phyloP scores from a whole-genome alignment of 2,888 invertebrate genomes.

The Lomographa bimaculata region DNA sequence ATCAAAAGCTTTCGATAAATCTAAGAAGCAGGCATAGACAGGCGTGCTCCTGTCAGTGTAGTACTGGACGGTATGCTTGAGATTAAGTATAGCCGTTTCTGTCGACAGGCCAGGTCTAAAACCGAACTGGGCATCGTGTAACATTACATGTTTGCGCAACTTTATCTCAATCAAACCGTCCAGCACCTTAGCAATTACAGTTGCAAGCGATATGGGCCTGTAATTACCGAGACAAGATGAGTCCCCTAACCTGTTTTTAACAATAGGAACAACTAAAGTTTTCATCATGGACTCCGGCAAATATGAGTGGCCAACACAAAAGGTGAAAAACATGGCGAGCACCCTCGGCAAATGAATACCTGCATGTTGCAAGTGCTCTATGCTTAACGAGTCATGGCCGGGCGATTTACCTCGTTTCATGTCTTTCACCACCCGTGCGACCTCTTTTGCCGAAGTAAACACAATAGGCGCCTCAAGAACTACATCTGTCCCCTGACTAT shows the following conservation, averaged over 20 bases:
- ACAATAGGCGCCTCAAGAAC: not conserved
- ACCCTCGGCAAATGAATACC: constrained; percentile 4
- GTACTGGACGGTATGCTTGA: too few species aligned
- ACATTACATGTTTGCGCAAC: not conserved
- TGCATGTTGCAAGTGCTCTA: constrained; percentile 7
- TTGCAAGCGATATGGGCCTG: not conserved
- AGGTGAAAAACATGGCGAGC: constrained; percentile 1
- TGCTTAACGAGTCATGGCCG: constrained; percentile 8
- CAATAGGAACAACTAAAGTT: not conserved
- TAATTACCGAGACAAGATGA: not conserved
- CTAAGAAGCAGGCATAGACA: too few species aligned
- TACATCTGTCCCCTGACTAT: too few species aligned
- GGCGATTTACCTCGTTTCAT: constrained; percentile 13
- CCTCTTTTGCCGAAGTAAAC: not conserved
- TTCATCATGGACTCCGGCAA: not conserved
- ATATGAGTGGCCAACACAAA: constrained; percentile 1
- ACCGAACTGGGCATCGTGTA: too few species aligned
- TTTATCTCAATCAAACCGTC: constrained; percentile 1
- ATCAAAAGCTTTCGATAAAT: too few species aligned
- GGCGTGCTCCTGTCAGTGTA: too few species aligned
- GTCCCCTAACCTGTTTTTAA: constrained; percentile 2
- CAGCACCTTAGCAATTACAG: not conserved
- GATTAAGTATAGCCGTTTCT: too few species aligned
- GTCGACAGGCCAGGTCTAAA: too few species aligned
- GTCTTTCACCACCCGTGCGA: constrained; percentile 1